Evolutionary conservation across 2,113 vertebrate genomes (phyloP).

Genomic region (Thunnus maccoyii): DNA sequence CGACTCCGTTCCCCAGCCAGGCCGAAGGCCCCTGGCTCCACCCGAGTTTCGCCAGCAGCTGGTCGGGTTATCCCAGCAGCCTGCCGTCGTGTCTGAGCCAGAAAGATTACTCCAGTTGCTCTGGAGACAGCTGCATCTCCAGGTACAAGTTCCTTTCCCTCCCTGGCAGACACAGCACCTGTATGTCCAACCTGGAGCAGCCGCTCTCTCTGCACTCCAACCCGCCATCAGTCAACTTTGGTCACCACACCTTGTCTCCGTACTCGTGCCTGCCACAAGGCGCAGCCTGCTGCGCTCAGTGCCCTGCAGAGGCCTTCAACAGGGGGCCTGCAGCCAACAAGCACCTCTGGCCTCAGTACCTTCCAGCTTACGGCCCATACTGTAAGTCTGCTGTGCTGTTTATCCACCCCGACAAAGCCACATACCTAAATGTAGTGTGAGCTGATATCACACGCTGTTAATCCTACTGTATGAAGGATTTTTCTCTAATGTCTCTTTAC

Average conservation of each 20-base stretch:
- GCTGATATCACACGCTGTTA: neutral
- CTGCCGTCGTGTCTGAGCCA: conserved; percentile 64
- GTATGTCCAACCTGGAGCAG: conserved; percentile 79
- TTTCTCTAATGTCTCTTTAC: neutral
- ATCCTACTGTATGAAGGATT: neutral
- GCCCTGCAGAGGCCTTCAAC: conserved; percentile 62
- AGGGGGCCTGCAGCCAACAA: conserved; percentile 49
- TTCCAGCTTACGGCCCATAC: conserved; percentile 39
- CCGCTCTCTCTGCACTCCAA: conserved; percentile 83
- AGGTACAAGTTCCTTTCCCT: conserved; percentile 61
- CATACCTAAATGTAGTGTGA: neutral
- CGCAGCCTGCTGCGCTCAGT: conserved; percentile 71
- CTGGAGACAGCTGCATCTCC: conserved; percentile 62
- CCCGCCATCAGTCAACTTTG: conserved; percentile 59
- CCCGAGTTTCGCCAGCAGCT: conserved; percentile 69
- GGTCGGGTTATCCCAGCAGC: conserved; percentile 71
- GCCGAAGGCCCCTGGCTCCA: conserved; percentile 60
- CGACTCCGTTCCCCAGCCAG: conserved; percentile 82
- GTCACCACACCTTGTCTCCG: conserved; percentile 67
- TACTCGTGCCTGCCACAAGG: conserved; percentile 72
- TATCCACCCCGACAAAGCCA: neutral
- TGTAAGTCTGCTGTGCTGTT: conserved; percentile 72
- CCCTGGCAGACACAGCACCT: conserved; percentile 54
- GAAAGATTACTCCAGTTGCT: conserved; percentile 61
- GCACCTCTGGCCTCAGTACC: conserved; percentile 48